These are phyloP conservation scores for Avahi laniger DNA, from an alignment of 2,797 vertebrate genomes.

Conservation along the genomic window DNA sequence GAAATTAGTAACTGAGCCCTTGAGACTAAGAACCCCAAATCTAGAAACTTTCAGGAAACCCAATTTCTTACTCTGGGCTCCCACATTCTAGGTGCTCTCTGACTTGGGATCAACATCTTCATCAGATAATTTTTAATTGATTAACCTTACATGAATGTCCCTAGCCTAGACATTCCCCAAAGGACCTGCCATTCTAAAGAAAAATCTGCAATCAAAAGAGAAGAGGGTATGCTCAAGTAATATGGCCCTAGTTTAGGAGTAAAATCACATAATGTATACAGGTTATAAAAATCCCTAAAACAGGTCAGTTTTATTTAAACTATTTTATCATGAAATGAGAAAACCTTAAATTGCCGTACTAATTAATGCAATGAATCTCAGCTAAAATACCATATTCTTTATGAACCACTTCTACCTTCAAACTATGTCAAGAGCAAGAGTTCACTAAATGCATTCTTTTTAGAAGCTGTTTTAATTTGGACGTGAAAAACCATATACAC, in stretches of 20 bases:
- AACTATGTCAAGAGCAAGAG: constrained; percentile 17
- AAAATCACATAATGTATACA: neutral
- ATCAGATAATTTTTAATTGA: neutral
- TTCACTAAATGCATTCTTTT: constrained; percentile 68
- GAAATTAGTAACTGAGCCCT: neutral
- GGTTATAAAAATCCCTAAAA: neutral
- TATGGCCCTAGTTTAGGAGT: neutral
- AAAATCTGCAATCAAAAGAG: neutral
- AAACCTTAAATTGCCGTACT: neutral
- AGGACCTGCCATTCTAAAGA: neutral
- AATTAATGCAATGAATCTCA: neutral
- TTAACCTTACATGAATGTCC: neutral
- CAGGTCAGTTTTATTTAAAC: neutral
- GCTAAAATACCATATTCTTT: neutral
- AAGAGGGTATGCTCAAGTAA: neutral
- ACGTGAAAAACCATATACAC: constrained; percentile 78
- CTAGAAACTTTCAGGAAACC: neutral
- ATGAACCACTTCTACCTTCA: neutral
- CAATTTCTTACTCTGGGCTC: neutral
- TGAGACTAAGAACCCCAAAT: neutral
- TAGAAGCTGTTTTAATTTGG: constrained; percentile 74
- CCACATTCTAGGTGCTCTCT: neutral
- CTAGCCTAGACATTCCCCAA: neutral
- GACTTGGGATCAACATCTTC: neutral
- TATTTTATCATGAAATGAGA: neutral